phyloP scores from a whole-genome alignment of 2,797 vertebrate genomes.

The Bryconaethiops microstoma region DNA sequence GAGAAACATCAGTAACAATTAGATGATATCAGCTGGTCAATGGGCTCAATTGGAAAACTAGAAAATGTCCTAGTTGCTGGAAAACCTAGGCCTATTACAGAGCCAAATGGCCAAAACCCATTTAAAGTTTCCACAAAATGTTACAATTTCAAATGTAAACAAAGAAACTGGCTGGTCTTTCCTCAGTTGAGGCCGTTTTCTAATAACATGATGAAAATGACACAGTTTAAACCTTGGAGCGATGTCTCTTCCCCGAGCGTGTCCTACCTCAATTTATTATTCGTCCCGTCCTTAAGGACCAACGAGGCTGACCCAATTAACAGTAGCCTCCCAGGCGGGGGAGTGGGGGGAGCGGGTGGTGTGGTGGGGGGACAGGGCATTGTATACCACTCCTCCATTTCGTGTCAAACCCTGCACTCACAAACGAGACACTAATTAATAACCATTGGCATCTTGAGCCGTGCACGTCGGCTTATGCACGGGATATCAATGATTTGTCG shows the following conservation, averaged over 20 bases:
- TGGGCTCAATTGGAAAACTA: no score
- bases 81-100: no score
- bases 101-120: not conserved
- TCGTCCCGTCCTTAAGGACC: constrained; percentile 81
- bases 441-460: constrained; percentile 87
- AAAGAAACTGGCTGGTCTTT: constrained; percentile 25
- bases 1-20: no score
- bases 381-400: constrained; percentile 82
- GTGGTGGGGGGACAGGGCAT: constrained; percentile 70
- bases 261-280: constrained; percentile 81
- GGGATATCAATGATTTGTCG: constrained; percentile 76
- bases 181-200: constrained; percentile 42
- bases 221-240: constrained; percentile 59
- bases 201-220: constrained; percentile 50
- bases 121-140: not conserved
- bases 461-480: constrained; percentile 83
- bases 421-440: constrained; percentile 94
- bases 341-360: constrained; percentile 66
- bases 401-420: constrained; percentile 73
- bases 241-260: constrained; percentile 65
- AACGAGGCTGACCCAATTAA: constrained; percentile 87
- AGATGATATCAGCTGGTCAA: no score
- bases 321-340: constrained; percentile 73
- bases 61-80: no score
- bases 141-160: not conserved